These are phyloP conservation scores for Amia ocellicauda DNA, from an alignment of 2,113 vertebrate species.

Conservation along the genomic window DNA sequence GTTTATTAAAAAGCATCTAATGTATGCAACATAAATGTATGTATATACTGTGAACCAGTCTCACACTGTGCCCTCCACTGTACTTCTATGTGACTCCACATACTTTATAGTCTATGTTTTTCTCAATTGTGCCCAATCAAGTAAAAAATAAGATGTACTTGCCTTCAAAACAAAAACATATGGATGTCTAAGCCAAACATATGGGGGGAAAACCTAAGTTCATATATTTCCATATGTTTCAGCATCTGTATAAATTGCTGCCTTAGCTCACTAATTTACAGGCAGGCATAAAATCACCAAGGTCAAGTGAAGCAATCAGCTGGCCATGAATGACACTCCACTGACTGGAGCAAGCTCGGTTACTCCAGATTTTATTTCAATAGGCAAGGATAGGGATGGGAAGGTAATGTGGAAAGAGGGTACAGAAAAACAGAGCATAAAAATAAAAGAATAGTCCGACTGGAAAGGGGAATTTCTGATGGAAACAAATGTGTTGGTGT, in stretches of 20 bases:
- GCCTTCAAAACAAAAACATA: neutral
- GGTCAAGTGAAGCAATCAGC: neutral
- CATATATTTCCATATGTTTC: neutral
- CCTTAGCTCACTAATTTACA: conserved; percentile 1
- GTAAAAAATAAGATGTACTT: neutral
- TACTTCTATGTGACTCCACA: no score
- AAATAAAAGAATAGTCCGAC: no score
- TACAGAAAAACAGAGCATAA: no score
- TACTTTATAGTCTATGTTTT: no score
- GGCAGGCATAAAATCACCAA: conserved; percentile 1
- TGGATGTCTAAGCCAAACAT: neutral
- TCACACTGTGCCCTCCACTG: no score
- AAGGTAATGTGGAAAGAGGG: no score
- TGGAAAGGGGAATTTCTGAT: no score
- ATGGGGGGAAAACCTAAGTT: neutral
- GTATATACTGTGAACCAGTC: no score
- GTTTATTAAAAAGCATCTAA: no score
- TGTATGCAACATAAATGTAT: no score
- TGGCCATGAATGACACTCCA: neutral
- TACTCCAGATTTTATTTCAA: neutral
- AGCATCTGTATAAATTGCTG: neutral
- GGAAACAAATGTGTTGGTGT: no score
- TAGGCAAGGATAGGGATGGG: no score
- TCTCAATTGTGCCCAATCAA: neutral
- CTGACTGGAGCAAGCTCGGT: neutral